Evolutionary conservation across 2,113 vertebrate genomes (phyloP).

Genomic region (Cottus gobio): DNA sequence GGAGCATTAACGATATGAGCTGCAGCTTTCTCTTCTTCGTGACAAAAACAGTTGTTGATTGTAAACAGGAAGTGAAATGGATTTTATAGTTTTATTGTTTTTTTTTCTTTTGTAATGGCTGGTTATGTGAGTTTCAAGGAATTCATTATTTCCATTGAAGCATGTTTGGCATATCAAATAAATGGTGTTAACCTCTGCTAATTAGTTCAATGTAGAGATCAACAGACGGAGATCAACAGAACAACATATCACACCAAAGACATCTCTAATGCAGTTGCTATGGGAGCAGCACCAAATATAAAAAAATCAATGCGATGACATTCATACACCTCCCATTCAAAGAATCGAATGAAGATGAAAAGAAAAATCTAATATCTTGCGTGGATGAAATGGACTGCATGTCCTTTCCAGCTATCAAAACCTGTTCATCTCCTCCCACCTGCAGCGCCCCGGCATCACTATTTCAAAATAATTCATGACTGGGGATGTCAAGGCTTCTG

Average conservation of each 20-base stretch:
- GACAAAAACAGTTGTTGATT: not conserved
- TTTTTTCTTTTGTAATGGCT: not conserved
- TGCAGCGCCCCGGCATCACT: conserved; percentile 9
- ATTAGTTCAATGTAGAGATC: too few species aligned
- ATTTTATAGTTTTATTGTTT: not conserved
- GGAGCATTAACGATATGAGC: not conserved
- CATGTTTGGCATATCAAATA: not conserved
- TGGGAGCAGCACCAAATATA: not conserved
- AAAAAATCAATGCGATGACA: not conserved
- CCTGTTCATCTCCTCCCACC: conserved; percentile 12
- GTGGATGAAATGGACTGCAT: not conserved
- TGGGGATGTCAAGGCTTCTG: conserved; percentile 39
- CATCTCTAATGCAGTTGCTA: not conserved
- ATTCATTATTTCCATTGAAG: not conserved
- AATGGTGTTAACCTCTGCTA: too few species aligned
- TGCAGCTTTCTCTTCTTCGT: not conserved
- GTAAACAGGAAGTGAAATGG: not conserved
- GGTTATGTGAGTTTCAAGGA: not conserved
- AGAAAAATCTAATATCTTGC: not conserved
- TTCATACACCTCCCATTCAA: not conserved
- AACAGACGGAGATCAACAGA: not conserved
- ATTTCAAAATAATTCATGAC: conserved; percentile 29
- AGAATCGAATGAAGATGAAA: not conserved
- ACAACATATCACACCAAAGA: not conserved
- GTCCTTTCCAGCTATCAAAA: conserved; percentile 12